Evolutionary conservation across 64 coral and sea anemone species (phyloP).

Genomic region (Montipora efflorescens): DNA sequence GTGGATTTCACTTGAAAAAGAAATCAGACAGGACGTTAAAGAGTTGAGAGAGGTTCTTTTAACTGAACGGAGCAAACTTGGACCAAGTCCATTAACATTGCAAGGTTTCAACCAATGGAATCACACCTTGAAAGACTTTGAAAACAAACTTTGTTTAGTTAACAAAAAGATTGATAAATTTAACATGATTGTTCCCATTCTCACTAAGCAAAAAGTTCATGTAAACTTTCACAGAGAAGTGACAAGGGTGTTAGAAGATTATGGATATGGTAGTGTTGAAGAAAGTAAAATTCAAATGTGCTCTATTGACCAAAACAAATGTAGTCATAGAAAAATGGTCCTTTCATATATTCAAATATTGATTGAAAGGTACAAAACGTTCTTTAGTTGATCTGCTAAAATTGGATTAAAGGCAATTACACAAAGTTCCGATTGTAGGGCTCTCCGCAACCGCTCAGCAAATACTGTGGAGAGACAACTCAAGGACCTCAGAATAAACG

Average conservation of each 20-base stretch:
- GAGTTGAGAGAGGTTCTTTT: slow-evolving; percentile 43
- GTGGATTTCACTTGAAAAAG: slow-evolving; percentile 90
- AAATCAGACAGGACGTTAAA: slow-evolving; percentile 79
- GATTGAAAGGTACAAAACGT: slow-evolving; percentile 1
- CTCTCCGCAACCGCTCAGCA: no score
- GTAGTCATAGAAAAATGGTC: not conserved
- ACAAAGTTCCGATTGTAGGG: no score
- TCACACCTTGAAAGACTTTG: slow-evolving; percentile 42
- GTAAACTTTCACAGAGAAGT: slow-evolving; percentile 65
- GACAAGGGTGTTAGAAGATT: slow-evolving; percentile 32
- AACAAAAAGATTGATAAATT: slow-evolving; percentile 95
- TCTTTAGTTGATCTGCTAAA: not conserved
- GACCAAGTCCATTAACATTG: slow-evolving; percentile 78
- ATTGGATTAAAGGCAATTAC: no score
- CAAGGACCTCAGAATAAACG: no score
- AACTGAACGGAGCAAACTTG: slow-evolving; percentile 64
- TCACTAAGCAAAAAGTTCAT: slow-evolving; percentile 80
- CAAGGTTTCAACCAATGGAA: slow-evolving; percentile 62
- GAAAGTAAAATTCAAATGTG: not conserved
- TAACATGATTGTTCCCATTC: slow-evolving; percentile 89
- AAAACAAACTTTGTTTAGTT: slow-evolving; percentile 36
- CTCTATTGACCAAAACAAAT: not conserved
- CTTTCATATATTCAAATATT: not conserved
- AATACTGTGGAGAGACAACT: no score
- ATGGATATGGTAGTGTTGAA: slow-evolving; percentile 41